Evolutionary conservation across 2,113 vertebrate genomes (phyloP), one percentile per base, ranked within the genome.

Genomic region (Odocoileus hemionus): DNA sequence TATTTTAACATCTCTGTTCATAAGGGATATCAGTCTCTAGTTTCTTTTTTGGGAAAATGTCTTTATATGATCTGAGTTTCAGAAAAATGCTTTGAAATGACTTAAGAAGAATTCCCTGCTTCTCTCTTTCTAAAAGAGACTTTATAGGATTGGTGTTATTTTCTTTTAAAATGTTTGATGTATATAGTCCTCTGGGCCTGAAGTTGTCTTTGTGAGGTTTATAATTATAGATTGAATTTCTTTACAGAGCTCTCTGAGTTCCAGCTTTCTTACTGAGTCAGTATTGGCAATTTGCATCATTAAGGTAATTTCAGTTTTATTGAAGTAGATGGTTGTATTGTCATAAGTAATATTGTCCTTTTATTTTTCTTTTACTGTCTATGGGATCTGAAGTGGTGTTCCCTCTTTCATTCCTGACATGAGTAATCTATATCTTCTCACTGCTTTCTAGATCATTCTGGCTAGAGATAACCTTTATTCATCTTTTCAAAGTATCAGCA

Each of bases 41-140:
- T 85, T 96, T 96, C 74, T 39, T 96, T 96, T 76, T 45, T 7
- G 16, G 64, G 19, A 19, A 79, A 86, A 61, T 80, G 45, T 94
- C 61, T 96, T 86, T 91, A 30, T 74, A n/a, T 25, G 28, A 25
- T 33, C 19, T 88, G 64, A 50, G 25, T 94, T 85, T 86, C 52
- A 52, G 45, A 78, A 25, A 50, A 92, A 89, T 47, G 45, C 17
- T 87, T 61, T 52, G 78, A 85, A 86, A 89, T 52, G 36, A 95
- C 25, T 91, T 70, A 33, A 10, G 43, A 70, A 88, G 3, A 90
- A 19, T 80, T 94, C 7, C 57, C 47, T 92, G 16, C 43, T 85
- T 88, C 23, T n/a, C 45, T 89, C 10, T 90, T 70, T 87, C 82
- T 91, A 54, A 76, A 80, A 88, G 10, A 57, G 3, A 17, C 57